A percentile compares a stretch with the other conserved stretches of the same genome.
Conservation (phyloP, 2,888 invertebrate genomes). For the Drosophila mayaguana region DNA sequence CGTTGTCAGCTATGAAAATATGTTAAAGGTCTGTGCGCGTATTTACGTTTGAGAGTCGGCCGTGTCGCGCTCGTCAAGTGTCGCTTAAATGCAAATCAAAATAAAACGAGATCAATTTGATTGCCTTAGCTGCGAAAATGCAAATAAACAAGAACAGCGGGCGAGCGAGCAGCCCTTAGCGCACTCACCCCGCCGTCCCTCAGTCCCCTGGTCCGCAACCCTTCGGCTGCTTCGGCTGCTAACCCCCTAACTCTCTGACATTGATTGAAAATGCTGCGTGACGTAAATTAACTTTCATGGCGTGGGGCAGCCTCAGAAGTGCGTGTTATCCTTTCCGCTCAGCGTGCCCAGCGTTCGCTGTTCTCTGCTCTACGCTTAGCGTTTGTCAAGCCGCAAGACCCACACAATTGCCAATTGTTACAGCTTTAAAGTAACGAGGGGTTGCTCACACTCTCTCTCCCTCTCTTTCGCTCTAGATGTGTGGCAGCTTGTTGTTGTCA, state of each 20-base stretch:
- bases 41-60: slow-evolving; percentile 57
- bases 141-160: slow-evolving; percentile 77
- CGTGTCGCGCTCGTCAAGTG: slow-evolving; percentile 60
- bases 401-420: slow-evolving; percentile 80
- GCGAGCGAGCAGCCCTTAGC: slow-evolving; percentile 30
- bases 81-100: slow-evolving; percentile 79
- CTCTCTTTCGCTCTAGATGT: slow-evolving; percentile 15
- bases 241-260: slow-evolving; percentile 58
- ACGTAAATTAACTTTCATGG: slow-evolving; percentile 79
- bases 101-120: slow-evolving; percentile 73
- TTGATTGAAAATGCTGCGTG: slow-evolving; percentile 80
- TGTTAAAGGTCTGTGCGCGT: slow-evolving; percentile 43
- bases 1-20: slow-evolving; percentile 58
- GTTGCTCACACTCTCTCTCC: slow-evolving; percentile 12
- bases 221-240: slow-evolving; percentile 20
- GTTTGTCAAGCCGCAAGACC: slow-evolving; percentile 75
- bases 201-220: slow-evolving; percentile 26
- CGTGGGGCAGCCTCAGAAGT: slow-evolving; percentile 63
- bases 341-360: slow-evolving; percentile 8
- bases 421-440: slow-evolving; percentile 67
- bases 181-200: too few species aligned
- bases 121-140: slow-evolving; percentile 63
- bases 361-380: slow-evolving; percentile 21
- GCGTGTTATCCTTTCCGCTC: slow-evolving; percentile 75
- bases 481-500: slow-evolving; percentile 76